Evolutionary conservation across 2,888 invertebrate species (phyloP), one percentile per base, ranked within the genome.

Genomic region (Tachina grossa): DNA sequence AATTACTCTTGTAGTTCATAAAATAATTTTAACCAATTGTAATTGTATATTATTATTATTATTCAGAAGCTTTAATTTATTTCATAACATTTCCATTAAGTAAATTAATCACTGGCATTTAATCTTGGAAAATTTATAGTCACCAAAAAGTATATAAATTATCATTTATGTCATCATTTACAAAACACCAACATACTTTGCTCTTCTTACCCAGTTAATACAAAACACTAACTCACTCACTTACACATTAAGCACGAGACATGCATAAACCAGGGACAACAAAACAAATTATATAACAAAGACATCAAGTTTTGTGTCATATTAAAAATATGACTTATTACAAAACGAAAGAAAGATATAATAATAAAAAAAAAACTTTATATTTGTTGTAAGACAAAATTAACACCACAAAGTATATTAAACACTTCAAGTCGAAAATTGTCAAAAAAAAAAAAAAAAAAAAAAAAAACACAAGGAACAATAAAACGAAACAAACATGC

Each of bases 161-260:
- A 81, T 81, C 51, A 74, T 75, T 75, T 81, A 66, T 81, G 81
- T 75, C 81, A 75, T 81, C 81, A 74, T 68, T 75, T 75, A 68
- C 59, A 59, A 81, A 81, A 81, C 45, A 31, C 0, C 31, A 31
- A 31, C 31, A 41, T 53, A 57, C 55, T 31, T 55, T 53, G 51
- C 75, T 74, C 31, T 31, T 81, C 59, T 61, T 19, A 59, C 31
- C 31, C 66, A 77, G 41, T 43, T 59, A 59, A 47, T 43, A 59
- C 39, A 49, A 66, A 49, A 59, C 3, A 31, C 31, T 31, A 5
- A 31, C 31, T 31, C 31, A 31, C 31, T 31, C 31, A n/a, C 41
- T 31, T 31, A 53, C 10, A 47, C n/a, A 59, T 39, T 47, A 65
- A 41, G 9, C 5, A 22, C 47, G 66, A 57, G 65, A 47, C 39